phyloP scores from a whole-genome alignment of 1,140 invertebrate species.

The Gonioctena quinquepunctata region DNA sequence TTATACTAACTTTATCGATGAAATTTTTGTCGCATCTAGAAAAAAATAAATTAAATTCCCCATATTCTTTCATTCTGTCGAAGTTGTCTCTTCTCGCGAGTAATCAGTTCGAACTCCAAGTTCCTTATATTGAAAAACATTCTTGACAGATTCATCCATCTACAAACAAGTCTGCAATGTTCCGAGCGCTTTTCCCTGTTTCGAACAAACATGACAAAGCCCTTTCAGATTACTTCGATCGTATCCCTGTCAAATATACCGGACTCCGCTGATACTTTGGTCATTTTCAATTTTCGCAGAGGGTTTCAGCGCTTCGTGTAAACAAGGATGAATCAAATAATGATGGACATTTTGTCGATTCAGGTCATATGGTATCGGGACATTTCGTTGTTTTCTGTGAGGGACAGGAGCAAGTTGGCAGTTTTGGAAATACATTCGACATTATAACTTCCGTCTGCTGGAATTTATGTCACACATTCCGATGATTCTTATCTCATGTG shows the following conservation, averaged over 20 bases:
- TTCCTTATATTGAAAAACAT: too few species aligned
- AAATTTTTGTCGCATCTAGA: too few species aligned
- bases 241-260: slow-evolving; percentile 6
- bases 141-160: too few species aligned
- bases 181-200: not conserved
- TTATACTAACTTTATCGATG: too few species aligned
- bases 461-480: too few species aligned
- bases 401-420: not conserved
- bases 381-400: not conserved
- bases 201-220: not conserved
- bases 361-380: not conserved
- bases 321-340: not conserved
- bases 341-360: not conserved
- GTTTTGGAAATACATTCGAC: not conserved
- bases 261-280: not conserved
- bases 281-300: slow-evolving; percentile 1
- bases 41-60: too few species aligned
- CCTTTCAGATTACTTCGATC: not conserved
- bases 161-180: not conserved
- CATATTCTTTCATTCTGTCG: too few species aligned
- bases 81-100: too few species aligned
- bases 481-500: too few species aligned
- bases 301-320: not conserved
- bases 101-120: too few species aligned
- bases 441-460: too few species aligned